phyloP scores from a whole-genome alignment of 2,888 invertebrate genomes.

The Ormyrus thymus region DNA sequence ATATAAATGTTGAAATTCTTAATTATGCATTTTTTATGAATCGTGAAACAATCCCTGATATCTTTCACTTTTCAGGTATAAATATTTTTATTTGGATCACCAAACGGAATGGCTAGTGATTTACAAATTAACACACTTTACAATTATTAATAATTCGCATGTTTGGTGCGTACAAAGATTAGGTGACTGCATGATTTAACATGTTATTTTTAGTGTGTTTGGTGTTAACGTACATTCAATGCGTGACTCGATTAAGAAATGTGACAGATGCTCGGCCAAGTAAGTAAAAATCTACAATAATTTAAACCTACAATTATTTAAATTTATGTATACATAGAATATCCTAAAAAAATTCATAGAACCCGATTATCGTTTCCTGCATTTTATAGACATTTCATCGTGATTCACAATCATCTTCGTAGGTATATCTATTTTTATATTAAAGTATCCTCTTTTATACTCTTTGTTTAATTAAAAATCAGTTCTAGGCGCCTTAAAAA shows the following conservation, averaged over 20 bases:
- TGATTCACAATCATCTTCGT: constrained; percentile 52
- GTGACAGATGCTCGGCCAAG: constrained; percentile 45
- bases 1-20: constrained; percentile 18
- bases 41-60: constrained; percentile 47
- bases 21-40: constrained; percentile 48
- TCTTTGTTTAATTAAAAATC: constrained; percentile 57
- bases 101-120: constrained; percentile 52
- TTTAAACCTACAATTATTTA: constrained; percentile 52
- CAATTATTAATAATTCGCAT: constrained; percentile 42
- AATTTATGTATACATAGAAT: constrained; percentile 51
- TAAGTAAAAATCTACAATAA: constrained; percentile 52
- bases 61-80: constrained; percentile 37
- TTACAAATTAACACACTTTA: constrained; percentile 39
- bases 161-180: constrained; percentile 41
- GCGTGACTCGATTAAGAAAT: constrained; percentile 47
- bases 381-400: constrained; percentile 52
- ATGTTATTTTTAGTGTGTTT: constrained; percentile 42
- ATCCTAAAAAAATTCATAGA: constrained; percentile 50
- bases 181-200: constrained; percentile 42
- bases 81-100: constrained; percentile 45
- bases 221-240: constrained; percentile 44
- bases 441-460: constrained; percentile 49
- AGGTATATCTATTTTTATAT: constrained; percentile 49
- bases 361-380: constrained; percentile 53
- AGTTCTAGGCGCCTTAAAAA: constrained; percentile 58